These are phyloP conservation scores for Heteractis magnifica DNA, from an alignment of 92 coral and sea anemone genomes.

Conservation along the genomic window DNA sequence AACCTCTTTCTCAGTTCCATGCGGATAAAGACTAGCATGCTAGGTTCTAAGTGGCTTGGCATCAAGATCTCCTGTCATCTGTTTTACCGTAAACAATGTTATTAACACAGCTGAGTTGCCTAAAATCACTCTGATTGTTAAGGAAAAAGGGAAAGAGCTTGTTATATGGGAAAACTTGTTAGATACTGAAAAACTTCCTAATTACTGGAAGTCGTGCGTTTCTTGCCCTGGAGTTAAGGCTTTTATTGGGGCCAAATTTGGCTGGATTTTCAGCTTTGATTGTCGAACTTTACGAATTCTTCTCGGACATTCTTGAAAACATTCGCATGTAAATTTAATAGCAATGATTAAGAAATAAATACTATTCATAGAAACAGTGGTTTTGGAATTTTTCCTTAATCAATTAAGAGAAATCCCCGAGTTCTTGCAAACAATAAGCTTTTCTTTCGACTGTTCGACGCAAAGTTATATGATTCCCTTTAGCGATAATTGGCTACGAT, in stretches of 20 bases:
- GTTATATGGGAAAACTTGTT: background rate
- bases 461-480: constrained; percentile 17
- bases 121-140: constrained; percentile 10
- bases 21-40: background rate
- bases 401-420: constrained; percentile 41
- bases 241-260: background rate
- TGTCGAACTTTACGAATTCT: background rate
- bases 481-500: constrained; percentile 30
- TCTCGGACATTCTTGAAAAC: constrained; percentile 1
- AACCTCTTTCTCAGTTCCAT: background rate
- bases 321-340: constrained; percentile 31
- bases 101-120: constrained; percentile 12
- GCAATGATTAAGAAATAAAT: constrained; percentile 36
- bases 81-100: constrained; percentile 9
- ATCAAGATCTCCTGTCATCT: background rate
- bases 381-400: constrained; percentile 41
- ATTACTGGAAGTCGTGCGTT: background rate
- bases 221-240: background rate
- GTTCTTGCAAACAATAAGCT: constrained; percentile 11
- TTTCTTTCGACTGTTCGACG: constrained; percentile 13
- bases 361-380: constrained; percentile 32
- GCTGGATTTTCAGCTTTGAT: background rate
- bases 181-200: constrained; percentile 1
- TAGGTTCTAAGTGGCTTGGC: constrained; percentile 2
- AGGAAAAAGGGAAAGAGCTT: background rate